Evolutionary conservation across 1,140 invertebrate genomes (phyloP), one percentile per base, ranked within the genome.

Genomic region (Drosophila funebris): DNA sequence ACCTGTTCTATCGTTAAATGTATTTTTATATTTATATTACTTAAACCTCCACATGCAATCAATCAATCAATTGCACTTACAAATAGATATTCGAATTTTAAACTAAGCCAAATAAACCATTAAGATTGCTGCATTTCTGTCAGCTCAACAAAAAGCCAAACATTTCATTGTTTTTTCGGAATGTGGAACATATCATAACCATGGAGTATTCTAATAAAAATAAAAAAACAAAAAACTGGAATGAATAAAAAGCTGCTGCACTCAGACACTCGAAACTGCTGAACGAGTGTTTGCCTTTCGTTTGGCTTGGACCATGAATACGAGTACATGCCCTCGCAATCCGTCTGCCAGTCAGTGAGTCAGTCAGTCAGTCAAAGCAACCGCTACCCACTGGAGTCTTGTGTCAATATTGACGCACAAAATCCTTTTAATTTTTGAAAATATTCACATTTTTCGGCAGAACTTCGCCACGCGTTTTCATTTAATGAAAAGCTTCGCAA

Each of bases 361-460:
- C 60, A 58, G 20, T 53, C 29, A 52, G 8, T n/a, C 27, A 68
- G 39, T 39, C 48, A 53, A 24, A 50, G 50, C 39, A 41, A 52
- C 11, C 61, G 53, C 18, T 66, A 61, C 8, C 52, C 61, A 33
- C 53, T 85, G 70, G 50, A 87, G 83, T 78, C 83, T 87, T 87
- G 71, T 87, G 82, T 88, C 83, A 87, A 87, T 87, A 82, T 87
- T 87, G 82, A 82, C 71, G 63, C 60, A 73, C 83, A 71, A 82
- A 87, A 88, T 75, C 78, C 83, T 82, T 87, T 87, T 88, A 82
- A 87, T 76, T 87, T 85, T 87, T 22, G 18, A 82, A 82, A 78
- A 78, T 82, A 87, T 82, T 77, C 78, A 39, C 52, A 73, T 76
- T 67, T 27, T 69, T 66, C 63, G 75, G 18, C 11, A 27, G 14